A percentile compares a stretch with the other conserved stretches of the same genome.
phyloP scores from a whole-genome alignment of 1,140 invertebrate genomes.

The Calosoma granatense region DNA sequence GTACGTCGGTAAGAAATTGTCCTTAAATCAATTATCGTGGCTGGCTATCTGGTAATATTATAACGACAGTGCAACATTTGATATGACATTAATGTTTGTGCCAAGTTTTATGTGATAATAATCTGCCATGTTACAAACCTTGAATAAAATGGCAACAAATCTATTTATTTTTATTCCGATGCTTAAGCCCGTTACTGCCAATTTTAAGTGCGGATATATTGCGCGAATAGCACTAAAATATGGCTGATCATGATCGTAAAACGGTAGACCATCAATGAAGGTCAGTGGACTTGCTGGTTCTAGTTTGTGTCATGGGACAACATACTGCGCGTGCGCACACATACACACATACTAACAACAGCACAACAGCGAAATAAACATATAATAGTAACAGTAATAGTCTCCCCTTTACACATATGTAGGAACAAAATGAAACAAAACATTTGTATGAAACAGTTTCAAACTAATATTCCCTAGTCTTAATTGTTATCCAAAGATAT shows the following conservation, averaged over 20 bases:
- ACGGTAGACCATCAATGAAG: not conserved
- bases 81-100: not conserved
- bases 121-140: not conserved
- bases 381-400: too few species aligned
- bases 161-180: not conserved
- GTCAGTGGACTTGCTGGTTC: not conserved
- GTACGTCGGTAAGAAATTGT: not conserved
- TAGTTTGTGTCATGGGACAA: too few species aligned
- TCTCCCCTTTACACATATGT: too few species aligned
- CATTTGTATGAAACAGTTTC: not conserved
- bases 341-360: too few species aligned
- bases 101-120: not conserved
- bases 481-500: not conserved
- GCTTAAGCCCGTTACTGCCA: not conserved
- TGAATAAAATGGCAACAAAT: not conserved
- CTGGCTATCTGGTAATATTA: not conserved
- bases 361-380: too few species aligned
- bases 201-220: not conserved
- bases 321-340: too few species aligned
- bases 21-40: not conserved
- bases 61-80: not conserved
- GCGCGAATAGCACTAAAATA: not conserved
- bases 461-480: not conserved
- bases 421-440: too few species aligned
- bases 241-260: not conserved